Conservation (phyloP, 1,140 invertebrate genomes). For the Aphelenchoides fujianensis region DNA sequence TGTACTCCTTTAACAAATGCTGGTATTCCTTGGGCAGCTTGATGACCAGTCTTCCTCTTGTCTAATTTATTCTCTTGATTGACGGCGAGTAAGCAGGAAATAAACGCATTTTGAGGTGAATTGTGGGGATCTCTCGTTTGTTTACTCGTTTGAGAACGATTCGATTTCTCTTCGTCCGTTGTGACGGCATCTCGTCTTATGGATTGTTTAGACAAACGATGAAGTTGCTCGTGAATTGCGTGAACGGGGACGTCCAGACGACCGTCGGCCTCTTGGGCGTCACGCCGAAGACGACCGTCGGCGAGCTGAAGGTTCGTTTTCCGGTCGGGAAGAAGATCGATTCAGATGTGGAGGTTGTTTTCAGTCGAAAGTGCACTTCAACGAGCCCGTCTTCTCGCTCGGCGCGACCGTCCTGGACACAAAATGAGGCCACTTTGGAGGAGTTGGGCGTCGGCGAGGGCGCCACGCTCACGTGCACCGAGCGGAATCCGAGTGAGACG, state of each 20-base stretch:
- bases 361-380: not conserved
- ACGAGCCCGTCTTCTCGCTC: not conserved
- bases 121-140: too few species aligned
- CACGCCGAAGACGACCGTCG: not conserved
- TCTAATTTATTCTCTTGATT: too few species aligned
- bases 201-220: too few species aligned
- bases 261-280: not conserved
- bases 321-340: not conserved
- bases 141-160: too few species aligned
- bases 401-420: not conserved
- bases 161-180: too few species aligned
- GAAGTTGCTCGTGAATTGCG: not conserved
- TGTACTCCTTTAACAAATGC: too few species aligned
- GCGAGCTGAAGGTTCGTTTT: not conserved
- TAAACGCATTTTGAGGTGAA: too few species aligned
- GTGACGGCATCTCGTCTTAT: too few species aligned
- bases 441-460: not conserved
- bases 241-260: not conserved
- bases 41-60: too few species aligned
- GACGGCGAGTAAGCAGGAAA: too few species aligned
- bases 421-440: not conserved
- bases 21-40: too few species aligned
- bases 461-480: not conserved
- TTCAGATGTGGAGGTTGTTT: too few species aligned
- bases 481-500: conserved; percentile 7